Evolutionary conservation across 2,113 vertebrate species (phyloP).

Genomic region (Crypturellus undulatus): DNA sequence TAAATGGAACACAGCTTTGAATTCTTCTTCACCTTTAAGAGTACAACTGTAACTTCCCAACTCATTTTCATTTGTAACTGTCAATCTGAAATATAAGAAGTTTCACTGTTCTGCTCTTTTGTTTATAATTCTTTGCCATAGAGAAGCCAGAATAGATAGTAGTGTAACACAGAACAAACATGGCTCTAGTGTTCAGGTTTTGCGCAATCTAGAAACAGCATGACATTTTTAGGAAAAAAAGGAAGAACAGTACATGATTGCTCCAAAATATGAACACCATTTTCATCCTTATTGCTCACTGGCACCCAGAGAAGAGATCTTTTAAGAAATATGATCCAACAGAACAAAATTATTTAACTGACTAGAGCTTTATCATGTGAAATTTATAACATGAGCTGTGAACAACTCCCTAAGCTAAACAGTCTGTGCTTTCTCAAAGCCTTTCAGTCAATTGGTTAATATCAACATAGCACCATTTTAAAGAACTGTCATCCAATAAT

Average conservation of each 20-base stretch:
- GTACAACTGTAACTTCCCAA: conserved; percentile 75
- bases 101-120: not conserved
- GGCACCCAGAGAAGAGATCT: not conserved
- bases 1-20: conserved; percentile 69
- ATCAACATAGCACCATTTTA: not conserved
- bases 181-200: not conserved
- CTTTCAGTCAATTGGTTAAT: not conserved
- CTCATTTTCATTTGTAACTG: conserved; percentile 16
- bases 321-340: not conserved
- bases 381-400: accelerated
- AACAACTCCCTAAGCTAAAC: not conserved
- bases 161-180: not conserved
- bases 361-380: not conserved
- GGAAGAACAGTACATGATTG: not conserved
- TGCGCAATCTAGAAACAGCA: not conserved
- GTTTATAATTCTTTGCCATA: not conserved
- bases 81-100: conserved; percentile 56
- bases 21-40: conserved; percentile 50
- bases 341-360: not conserved
- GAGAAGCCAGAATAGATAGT: not conserved
- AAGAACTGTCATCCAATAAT: not conserved
- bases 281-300: not conserved
- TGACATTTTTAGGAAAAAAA: not conserved
- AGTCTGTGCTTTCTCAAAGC: not conserved
- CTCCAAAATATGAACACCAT: not conserved